Conservation (phyloP, 2,888 invertebrate species). For the Panzeria rudis region DNA sequence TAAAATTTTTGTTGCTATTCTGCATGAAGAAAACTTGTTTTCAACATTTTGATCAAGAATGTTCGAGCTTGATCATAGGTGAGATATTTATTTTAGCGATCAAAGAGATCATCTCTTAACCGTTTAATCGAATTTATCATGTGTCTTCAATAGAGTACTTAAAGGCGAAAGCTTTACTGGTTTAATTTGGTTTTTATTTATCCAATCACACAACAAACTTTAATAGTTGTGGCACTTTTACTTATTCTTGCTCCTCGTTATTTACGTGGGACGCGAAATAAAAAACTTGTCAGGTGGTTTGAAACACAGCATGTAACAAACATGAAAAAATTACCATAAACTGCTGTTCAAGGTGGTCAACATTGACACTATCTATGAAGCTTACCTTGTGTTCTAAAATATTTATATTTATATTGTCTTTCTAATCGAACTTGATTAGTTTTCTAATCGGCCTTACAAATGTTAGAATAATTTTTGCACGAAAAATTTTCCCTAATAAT, state of each 20-base stretch:
- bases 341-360: constrained; percentile 9
- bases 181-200: background rate
- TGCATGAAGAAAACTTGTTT: too few relatives aligned
- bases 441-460: background rate
- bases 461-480: background rate
- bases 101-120: background rate
- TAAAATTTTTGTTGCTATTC: too few relatives aligned
- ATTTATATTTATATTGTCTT: background rate
- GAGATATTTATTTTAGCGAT: too few relatives aligned
- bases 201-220: background rate
- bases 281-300: background rate
- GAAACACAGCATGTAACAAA: background rate
- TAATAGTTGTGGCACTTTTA: constrained; percentile 19
- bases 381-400: constrained; percentile 5
- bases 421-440: background rate
- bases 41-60: too few relatives aligned
- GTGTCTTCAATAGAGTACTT: too few relatives aligned
- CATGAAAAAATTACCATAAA: background rate
- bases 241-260: background rate
- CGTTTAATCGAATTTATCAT: background rate
- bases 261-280: background rate
- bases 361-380: background rate
- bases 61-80: too few relatives aligned
- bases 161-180: constrained; percentile 1
- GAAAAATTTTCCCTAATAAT: too few relatives aligned